Conservation (phyloP, 2,888 invertebrate genomes). For the Cenopis cana region DNA sequence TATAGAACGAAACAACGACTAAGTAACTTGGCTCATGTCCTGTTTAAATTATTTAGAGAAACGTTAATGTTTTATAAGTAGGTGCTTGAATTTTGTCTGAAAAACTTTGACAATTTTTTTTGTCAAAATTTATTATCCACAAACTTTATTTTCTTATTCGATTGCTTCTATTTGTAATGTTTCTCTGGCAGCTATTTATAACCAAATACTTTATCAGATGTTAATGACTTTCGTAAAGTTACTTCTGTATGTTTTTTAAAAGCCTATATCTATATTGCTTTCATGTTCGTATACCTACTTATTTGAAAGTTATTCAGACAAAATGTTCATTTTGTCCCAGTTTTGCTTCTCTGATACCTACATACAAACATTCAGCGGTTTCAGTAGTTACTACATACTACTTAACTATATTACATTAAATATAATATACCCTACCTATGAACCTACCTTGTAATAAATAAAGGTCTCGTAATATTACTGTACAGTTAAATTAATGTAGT, state of each 20-base stretch:
- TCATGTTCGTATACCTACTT: too few species aligned
- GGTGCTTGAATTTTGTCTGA: constrained; percentile 55
- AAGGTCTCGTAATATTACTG: constrained; percentile 84
- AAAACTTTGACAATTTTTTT: constrained; percentile 53
- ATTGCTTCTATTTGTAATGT: neutral
- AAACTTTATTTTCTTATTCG: constrained; percentile 1
- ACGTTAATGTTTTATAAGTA: constrained; percentile 33
- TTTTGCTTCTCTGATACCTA: constrained; percentile 50
- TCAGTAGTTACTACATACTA: constrained; percentile 69
- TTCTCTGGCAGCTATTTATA: neutral
- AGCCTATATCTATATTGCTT: too few species aligned
- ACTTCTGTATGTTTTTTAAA: neutral
- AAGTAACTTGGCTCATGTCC: constrained; percentile 30
- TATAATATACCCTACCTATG: constrained; percentile 64
- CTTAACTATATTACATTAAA: constrained; percentile 57
- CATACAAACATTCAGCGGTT: constrained; percentile 66
- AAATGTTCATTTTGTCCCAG: constrained; percentile 21
- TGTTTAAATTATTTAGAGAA: constrained; percentile 28
- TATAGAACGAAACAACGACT: constrained; percentile 38
- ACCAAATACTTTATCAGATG: neutral
- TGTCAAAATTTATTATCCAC: neutral
- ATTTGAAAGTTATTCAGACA: constrained; percentile 32
- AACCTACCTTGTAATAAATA: constrained; percentile 76
- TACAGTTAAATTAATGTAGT: constrained; percentile 84
- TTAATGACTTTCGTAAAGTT: neutral